Evolutionary conservation across 2,888 invertebrate species (phyloP).

Genomic region (Thera obeliscata): DNA sequence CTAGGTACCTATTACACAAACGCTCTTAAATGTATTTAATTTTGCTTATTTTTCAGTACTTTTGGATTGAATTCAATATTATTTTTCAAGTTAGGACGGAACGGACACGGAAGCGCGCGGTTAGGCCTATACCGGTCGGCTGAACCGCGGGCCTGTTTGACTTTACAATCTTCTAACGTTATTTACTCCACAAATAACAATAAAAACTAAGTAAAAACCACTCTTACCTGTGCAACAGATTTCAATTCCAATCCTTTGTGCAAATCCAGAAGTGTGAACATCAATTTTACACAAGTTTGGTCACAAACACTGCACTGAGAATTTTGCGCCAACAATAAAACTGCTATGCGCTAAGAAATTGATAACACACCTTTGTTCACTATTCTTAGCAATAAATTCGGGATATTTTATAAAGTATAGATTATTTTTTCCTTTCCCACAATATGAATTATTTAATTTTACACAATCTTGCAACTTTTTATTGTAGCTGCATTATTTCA

Average conservation of each 20-base stretch:
- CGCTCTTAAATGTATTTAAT: neutral
- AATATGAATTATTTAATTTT: neutral
- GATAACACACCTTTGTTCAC: neutral
- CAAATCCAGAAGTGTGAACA: constrained; percentile 67
- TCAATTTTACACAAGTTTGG: constrained; percentile 55
- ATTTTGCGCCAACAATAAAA: constrained; percentile 26
- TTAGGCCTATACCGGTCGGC: constrained; percentile 58
- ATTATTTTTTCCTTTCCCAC: neutral
- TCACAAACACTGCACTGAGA: constrained; percentile 48
- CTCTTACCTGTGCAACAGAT: constrained; percentile 67
- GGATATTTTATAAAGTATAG: neutral
- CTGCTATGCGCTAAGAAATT: neutral
- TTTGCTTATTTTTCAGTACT: neutral
- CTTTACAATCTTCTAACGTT: constrained; percentile 39
- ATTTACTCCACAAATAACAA: constrained; percentile 33
- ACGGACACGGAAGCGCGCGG: constrained; percentile 26
- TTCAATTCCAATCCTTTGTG: constrained; percentile 63
- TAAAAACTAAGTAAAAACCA: constrained; percentile 36
- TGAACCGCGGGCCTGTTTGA: neutral
- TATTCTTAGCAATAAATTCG: neutral
- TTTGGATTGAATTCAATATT: neutral
- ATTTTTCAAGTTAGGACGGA: constrained; percentile 6
- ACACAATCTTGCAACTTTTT: constrained; percentile 17
- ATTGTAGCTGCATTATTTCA: constrained; percentile 12
- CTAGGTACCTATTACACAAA: neutral